Evolutionary conservation across 1,140 invertebrate species (phyloP).

Genomic region (Pseudomyrmex dendroicus): DNA sequence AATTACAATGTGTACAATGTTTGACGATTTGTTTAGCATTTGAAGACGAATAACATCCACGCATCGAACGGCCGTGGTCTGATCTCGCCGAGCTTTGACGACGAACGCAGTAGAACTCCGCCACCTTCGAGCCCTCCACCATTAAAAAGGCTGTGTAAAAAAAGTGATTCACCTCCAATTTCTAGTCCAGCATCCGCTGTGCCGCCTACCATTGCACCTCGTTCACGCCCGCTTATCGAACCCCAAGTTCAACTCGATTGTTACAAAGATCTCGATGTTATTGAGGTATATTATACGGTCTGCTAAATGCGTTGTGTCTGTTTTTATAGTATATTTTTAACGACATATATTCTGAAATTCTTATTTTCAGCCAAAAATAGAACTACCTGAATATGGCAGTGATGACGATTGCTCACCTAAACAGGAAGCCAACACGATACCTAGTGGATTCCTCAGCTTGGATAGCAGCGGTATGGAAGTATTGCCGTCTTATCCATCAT

Average conservation of each 20-base stretch:
- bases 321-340: not conserved
- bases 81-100: slow-evolving; percentile 84
- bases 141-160: slow-evolving; percentile 85
- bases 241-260: slow-evolving; percentile 85
- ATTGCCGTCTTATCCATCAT: slow-evolving; percentile 82
- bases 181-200: slow-evolving; percentile 84
- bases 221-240: slow-evolving; percentile 83
- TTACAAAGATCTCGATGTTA: slow-evolving; percentile 84
- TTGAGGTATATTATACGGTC: slow-evolving; percentile 78
- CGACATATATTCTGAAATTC: slow-evolving; percentile 6
- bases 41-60: slow-evolving; percentile 83
- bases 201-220: slow-evolving; percentile 79
- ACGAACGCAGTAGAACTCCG: slow-evolving; percentile 83
- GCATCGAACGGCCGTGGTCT: slow-evolving; percentile 83
- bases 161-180: slow-evolving; percentile 84
- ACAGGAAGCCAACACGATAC: slow-evolving; percentile 83
- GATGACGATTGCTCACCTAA: slow-evolving; percentile 85
- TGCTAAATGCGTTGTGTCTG: not conserved
- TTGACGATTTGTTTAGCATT: slow-evolving; percentile 74
- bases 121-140: slow-evolving; percentile 84
- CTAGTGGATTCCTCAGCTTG: slow-evolving; percentile 83
- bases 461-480: slow-evolving; percentile 85
- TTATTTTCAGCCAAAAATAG: slow-evolving; percentile 85
- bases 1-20: not conserved
- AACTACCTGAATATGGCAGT: slow-evolving; percentile 87